Percentiles rank a stretch among this genome's conserved stretches.
Evolutionary conservation across 2,113 vertebrate species (phyloP).

Genomic region (Acrocephalus arundinaceus): DNA sequence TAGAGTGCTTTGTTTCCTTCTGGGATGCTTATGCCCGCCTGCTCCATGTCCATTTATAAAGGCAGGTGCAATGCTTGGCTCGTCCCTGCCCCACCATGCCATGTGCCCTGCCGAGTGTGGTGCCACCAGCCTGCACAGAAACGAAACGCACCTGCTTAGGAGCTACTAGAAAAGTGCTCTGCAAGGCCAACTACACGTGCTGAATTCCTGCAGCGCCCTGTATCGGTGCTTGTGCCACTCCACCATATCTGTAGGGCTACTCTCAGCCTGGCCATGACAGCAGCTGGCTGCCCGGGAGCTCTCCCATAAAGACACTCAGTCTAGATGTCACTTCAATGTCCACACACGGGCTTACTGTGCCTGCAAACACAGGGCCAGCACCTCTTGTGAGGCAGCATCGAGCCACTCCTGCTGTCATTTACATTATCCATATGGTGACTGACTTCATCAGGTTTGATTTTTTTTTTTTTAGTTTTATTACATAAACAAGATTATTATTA

Average conservation of each 20-base stretch:
- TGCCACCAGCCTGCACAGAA: background rate
- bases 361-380: background rate
- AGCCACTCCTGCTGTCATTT: background rate
- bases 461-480: background rate
- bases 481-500: background rate
- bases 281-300: background rate
- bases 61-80: background rate
- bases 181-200: accelerated
- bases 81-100: background rate
- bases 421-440: background rate
- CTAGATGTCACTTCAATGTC: background rate
- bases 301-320: background rate
- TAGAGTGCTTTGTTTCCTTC: background rate
- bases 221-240: background rate
- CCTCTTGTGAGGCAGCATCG: accelerated
- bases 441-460: background rate
- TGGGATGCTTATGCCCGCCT: background rate
- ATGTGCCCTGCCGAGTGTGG: accelerated
- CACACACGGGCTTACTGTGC: background rate
- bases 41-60: accelerated
- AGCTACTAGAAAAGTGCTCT: background rate
- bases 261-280: background rate
- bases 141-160: accelerated
- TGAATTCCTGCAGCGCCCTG: background rate
- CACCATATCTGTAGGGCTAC: background rate